Percentiles rank a stretch among this genome's conserved stretches.
Evolutionary conservation across 2,797 vertebrate species (phyloP).

Genomic region (Scleropages formosus): DNA sequence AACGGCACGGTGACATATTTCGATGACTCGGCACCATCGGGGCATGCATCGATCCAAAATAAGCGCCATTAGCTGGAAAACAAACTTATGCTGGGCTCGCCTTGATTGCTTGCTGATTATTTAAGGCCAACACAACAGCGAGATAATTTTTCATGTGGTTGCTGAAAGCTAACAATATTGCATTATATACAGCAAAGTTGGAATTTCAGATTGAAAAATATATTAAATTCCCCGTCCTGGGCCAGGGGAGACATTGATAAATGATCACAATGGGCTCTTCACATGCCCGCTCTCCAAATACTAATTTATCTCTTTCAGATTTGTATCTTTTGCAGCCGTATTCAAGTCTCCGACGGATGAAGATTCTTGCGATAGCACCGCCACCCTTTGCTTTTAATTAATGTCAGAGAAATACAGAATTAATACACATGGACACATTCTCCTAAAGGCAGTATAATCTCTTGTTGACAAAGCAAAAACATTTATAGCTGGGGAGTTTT

Average conservation of each 20-base stretch:
- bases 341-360: not conserved
- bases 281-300: constrained; percentile 13
- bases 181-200: constrained; percentile 22
- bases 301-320: constrained; percentile 20
- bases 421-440: not conserved
- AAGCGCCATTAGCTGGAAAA: constrained; percentile 25
- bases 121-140: not conserved
- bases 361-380: not conserved
- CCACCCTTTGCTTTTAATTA: not conserved
- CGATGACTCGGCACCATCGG: not conserved
- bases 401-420: not conserved
- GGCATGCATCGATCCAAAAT: constrained; percentile 19
- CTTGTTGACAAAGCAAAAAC: too few species aligned
- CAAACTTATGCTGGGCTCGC: constrained; percentile 2
- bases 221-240: constrained; percentile 19
- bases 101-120: constrained; percentile 22
- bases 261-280: constrained; percentile 6
- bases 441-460: not conserved
- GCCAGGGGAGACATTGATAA: constrained; percentile 13
- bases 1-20: not conserved
- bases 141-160: not conserved
- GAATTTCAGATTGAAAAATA: constrained; percentile 25
- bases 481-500: too few species aligned
- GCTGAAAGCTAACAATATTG: not conserved
- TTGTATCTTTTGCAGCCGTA: constrained; percentile 3